Base-by-base conservation (phyloP, 35 echinoderm and acorn worm species). In the Acanthaster planci region DNA sequence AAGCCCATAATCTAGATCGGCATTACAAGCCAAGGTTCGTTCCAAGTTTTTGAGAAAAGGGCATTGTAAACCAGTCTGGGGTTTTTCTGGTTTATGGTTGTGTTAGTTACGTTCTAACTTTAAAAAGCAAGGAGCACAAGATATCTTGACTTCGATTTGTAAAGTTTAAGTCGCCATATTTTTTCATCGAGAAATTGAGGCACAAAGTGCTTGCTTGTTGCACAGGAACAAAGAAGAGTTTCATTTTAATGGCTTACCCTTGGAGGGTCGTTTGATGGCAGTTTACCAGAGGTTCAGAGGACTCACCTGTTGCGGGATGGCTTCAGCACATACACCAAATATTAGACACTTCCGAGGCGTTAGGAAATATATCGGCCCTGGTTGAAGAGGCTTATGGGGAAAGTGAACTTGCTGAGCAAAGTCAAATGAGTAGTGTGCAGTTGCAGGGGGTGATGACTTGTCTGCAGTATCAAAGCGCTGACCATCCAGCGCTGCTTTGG, bases 401-500 rank as follows among this genome's bases (percentile, higher is more conserved):
- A 59, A 93, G 23, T 93, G 91, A 0, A 93, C 68, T 51, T 93
- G 91, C 72, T 93, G 85, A 3, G 91, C 82, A 30, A 40, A 90
- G 22, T 90, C 89, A 37, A 92, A 87, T 17, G 87, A 89, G 32
- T 89, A 56, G 51, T 89, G 79, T 52, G 12, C 60, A n/a, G 21
- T 36, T 75, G 37, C 80, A 76, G n/a, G 36, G 47, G 16, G 7
- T 60, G 34, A n/a, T n/a, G n/a, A n/a, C 27, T 58, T 60, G 60
- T 16, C 31, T 22, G 1, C 0, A 67, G 60, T n/a, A n/a, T n/a
- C n/a, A n/a, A n/a, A n/a, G n/a, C n/a, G 27, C 60, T 8, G 31
- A 67, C 60, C 35, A 85, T 64, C 27, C 60, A 16, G 18, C 27
- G 12, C 60, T 15, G 0, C 60, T 67, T 22, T 26, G 60, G 17